phyloP scores from a whole-genome alignment of 2,113 vertebrate species.

The Pongo pygmaeus region DNA sequence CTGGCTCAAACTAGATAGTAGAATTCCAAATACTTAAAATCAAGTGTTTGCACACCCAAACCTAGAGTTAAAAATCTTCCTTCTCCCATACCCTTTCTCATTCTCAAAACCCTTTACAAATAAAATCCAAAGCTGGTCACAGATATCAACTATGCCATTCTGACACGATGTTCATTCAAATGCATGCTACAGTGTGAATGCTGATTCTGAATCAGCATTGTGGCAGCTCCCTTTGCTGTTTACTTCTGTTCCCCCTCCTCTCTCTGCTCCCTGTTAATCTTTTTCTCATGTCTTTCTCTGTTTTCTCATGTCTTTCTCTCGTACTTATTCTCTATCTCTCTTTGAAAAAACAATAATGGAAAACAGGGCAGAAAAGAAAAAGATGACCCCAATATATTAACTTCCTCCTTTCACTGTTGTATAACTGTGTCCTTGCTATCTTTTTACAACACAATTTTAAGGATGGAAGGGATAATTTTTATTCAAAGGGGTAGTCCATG shows the following conservation, averaged over 20 bases:
- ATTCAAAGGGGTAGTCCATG: background rate
- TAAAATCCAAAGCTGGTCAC: background rate
- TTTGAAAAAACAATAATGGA: background rate
- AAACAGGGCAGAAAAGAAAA: background rate
- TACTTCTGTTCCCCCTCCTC: too few species aligned
- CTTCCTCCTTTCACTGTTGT: background rate
- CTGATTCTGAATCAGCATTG: accelerated
- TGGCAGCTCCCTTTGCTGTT: background rate
- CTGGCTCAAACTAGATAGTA: background rate
- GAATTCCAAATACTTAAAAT: background rate
- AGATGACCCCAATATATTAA: background rate
- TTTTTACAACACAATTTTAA: background rate
- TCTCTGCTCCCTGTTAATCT: background rate
- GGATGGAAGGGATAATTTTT: background rate
- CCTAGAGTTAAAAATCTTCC: background rate
- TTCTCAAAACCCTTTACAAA: background rate
- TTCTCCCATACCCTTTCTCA: background rate
- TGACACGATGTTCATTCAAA: background rate
- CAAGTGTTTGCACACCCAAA: background rate
- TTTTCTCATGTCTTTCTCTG: background rate
- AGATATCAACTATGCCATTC: background rate
- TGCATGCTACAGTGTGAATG: background rate
- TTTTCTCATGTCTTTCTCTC: background rate
- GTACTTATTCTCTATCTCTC: background rate
- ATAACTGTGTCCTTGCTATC: background rate